Base-by-base conservation (phyloP, 2,888 invertebrate genomes). In the Amphiduros pacificus region DNA sequence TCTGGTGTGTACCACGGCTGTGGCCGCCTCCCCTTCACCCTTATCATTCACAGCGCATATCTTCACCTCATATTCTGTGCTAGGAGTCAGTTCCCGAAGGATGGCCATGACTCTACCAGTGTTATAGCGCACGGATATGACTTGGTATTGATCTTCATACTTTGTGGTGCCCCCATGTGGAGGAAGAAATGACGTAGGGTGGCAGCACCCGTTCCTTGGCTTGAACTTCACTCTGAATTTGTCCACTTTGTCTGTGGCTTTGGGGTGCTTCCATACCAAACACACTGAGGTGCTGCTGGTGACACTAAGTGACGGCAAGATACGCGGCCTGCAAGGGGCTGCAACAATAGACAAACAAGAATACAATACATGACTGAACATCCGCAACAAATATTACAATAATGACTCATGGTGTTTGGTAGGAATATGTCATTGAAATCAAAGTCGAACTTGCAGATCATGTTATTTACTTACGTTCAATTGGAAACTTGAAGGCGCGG, bases 231-330 rank as follows among this genome's bases (percentile, higher is more conserved):
- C 32, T 36, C 27, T 29, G 32, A 58, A 49, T 28, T 27, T 17
- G 31, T 58, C 32, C 2, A 58, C 51, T 24, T 51, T 50, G 14
- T 49, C 50, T 6, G n/a, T 5, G 26, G 32, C 48, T n/a, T n/a
- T n/a, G 9, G 24, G n/a, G 32, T 58, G 49, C 27, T 58, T 58
- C 58, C 58, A 58, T 14, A 51, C 50, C 22, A 58, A 6, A n/a
- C 14, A 27, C 2, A 49, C 58, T 14, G 49, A 17, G 24, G 29
- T 20, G 3, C 50, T 1, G 5, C 58, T 51, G 2, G 50, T 40
- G 24, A 58, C 51, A 31, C 58, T 50, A 49, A 49, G 50, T 11
- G 58, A 58, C 22, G 26, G 31, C 32, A 58, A 32, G 1, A 58
- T 24, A 24, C 40, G 50, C 2, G 50, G 58, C 11, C 29, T 3